These are phyloP conservation scores for Papilio gigon DNA, from an alignment of 2,888 invertebrate genomes.

Conservation along the genomic window DNA sequence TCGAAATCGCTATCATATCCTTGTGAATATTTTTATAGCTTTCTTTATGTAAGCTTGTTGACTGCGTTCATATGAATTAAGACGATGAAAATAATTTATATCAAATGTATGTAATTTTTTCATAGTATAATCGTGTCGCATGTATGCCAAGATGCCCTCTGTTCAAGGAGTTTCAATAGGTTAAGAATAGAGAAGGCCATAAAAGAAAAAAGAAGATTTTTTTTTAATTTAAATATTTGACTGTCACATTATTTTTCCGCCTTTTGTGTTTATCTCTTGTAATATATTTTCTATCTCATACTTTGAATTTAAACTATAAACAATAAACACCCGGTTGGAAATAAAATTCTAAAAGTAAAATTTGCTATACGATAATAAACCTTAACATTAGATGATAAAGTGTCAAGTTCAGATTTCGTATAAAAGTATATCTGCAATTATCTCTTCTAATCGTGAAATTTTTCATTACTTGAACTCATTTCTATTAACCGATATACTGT, in stretches of 20 bases:
- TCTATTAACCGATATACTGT: slow-evolving; percentile 26
- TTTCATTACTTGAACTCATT: slow-evolving; percentile 54
- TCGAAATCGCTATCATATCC: slow-evolving; percentile 54
- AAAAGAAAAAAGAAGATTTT: too few relatives aligned
- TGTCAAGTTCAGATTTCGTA: slow-evolving; percentile 45
- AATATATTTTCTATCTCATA: too few relatives aligned
- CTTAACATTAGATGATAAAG: slow-evolving; percentile 44
- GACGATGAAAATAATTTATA: neutral
- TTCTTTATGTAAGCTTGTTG: slow-evolving; percentile 57
- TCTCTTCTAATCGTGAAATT: slow-evolving; percentile 70
- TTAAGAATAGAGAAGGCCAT: too few relatives aligned
- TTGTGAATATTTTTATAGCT: slow-evolving; percentile 57
- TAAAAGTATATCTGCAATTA: slow-evolving; percentile 64
- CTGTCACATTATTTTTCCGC: too few relatives aligned
- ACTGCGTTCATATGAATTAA: slow-evolving; percentile 50
- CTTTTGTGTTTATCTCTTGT: too few relatives aligned
- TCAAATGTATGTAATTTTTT: too few relatives aligned
- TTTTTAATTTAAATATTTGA: too few relatives aligned
- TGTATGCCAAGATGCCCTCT: slow-evolving; percentile 42
- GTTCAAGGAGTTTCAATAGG: too few relatives aligned
- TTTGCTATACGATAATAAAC: slow-evolving; percentile 42
- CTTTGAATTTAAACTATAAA: too few relatives aligned
- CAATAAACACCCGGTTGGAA: too few relatives aligned
- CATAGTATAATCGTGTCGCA: slow-evolving; percentile 48
- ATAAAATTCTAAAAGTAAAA: slow-evolving; percentile 45